A percentile compares a stretch with the other conserved stretches of the same genome.
Evolutionary conservation across 2,888 invertebrate genomes (phyloP).

Genomic region (Rapana venosa): DNA sequence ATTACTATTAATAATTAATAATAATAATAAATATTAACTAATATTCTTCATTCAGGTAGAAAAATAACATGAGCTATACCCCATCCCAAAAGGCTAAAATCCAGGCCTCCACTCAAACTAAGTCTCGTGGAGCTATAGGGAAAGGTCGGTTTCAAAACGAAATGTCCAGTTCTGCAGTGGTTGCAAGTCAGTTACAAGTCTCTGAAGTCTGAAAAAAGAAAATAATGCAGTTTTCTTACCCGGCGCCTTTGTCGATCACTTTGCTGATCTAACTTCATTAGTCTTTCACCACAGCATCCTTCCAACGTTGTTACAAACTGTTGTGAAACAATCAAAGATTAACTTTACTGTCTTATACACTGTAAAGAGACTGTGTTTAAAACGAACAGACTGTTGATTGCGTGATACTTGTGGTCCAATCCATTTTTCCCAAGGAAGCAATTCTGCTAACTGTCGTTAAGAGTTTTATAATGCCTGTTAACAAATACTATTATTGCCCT

Average conservation of each 20-base stretch:
- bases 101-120: too few species aligned
- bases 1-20: too few species aligned
- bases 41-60: too few species aligned
- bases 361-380: background rate
- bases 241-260: slow-evolving; percentile 72
- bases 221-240: slow-evolving; percentile 57
- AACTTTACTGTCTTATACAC: background rate
- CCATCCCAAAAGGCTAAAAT: too few species aligned
- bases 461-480: too few species aligned
- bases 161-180: too few species aligned
- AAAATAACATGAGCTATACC: too few species aligned
- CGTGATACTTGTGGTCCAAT: background rate
- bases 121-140: too few species aligned
- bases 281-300: background rate
- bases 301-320: background rate
- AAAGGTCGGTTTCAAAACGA: background rate
- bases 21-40: too few species aligned
- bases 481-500: too few species aligned
- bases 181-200: too few species aligned
- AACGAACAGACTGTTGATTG: background rate
- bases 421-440: slow-evolving; percentile 24
- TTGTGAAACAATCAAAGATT: background rate
- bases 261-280: slow-evolving; percentile 71
- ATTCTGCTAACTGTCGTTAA: background rate
- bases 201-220: too few species aligned